Percentiles rank a stretch among this genome's conserved stretches.
Evolutionary conservation across 1,140 invertebrate species (phyloP).

Genomic region (Chironomus striatipennis): DNA sequence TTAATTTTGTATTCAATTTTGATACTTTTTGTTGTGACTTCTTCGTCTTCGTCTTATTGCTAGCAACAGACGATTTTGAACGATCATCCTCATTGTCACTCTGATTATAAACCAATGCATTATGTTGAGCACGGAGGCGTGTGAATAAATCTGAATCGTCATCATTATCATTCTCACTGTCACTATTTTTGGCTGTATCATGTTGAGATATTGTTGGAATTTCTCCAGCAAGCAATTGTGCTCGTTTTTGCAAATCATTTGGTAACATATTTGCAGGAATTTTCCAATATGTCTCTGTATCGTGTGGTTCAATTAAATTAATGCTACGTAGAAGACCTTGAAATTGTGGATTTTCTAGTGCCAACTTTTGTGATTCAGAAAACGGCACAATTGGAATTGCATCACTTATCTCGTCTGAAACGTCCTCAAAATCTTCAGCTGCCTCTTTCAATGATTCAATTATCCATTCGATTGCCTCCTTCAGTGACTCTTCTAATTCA

Average conservation of each 20-base stretch:
- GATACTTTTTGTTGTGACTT: neutral
- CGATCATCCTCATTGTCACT: slow-evolving; percentile 37
- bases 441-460: slow-evolving; percentile 51
- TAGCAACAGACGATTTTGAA: neutral
- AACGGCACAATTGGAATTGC: slow-evolving; percentile 51
- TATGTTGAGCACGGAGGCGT: slow-evolving; percentile 31
- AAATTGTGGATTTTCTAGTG: slow-evolving; percentile 51
- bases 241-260: slow-evolving; percentile 39
- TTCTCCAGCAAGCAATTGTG: slow-evolving; percentile 32
- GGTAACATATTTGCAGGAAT: slow-evolving; percentile 44
- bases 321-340: slow-evolving; percentile 47
- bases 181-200: slow-evolving; percentile 19
- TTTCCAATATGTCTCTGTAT: slow-evolving; percentile 51
- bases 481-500: slow-evolving; percentile 40
- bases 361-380: slow-evolving; percentile 43
- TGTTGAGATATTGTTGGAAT: slow-evolving; percentile 24
- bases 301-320: slow-evolving; percentile 47
- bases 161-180: slow-evolving; percentile 31
- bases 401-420: slow-evolving; percentile 36
- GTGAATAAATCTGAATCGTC: slow-evolving; percentile 33
- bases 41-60: neutral
- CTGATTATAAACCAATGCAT: slow-evolving; percentile 35
- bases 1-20: neutral
- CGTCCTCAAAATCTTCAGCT: slow-evolving; percentile 44
- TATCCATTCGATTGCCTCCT: slow-evolving; percentile 49